Evolutionary conservation across 1,140 invertebrate species (phyloP).

Genomic region (Lepidotrigona ventralis): DNA sequence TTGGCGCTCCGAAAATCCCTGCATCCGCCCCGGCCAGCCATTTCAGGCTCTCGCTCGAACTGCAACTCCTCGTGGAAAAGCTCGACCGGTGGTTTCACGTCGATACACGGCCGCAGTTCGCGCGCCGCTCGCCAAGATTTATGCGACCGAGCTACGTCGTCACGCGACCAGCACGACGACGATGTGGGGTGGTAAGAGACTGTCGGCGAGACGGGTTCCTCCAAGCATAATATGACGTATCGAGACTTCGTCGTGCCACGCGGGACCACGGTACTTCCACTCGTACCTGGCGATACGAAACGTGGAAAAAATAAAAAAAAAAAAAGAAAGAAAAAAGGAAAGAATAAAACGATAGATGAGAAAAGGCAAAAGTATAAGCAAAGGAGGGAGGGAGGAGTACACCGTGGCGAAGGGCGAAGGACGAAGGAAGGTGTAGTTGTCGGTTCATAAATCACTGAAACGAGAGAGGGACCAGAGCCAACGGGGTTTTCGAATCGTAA

Average conservation of each 20-base stretch:
- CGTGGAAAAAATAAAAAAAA: conserved; percentile 35
- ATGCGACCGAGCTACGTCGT: conserved; percentile 43
- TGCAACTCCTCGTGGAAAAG: not conserved
- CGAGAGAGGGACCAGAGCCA: conserved; percentile 44
- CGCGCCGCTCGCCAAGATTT: conserved; percentile 46
- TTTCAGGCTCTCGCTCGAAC: not conserved
- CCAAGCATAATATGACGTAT: conserved; percentile 32
- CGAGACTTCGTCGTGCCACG: conserved; percentile 27
- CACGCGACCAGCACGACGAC: conserved; percentile 42
- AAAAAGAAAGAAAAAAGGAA: not conserved
- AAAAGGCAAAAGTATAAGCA: not conserved
- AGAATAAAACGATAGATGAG: not conserved
- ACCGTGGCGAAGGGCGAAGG: not conserved
- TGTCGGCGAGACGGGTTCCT: not conserved
- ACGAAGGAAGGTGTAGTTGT: conserved; percentile 10
- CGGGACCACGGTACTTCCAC: conserved; percentile 2
- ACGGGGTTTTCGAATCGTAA: conserved; percentile 63
- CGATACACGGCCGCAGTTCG: not conserved
- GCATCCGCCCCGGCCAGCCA: conserved; percentile 11
- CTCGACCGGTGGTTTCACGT: not conserved
- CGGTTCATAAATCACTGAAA: conserved; percentile 61
- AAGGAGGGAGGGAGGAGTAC: not conserved
- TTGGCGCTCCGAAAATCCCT: conserved; percentile 27
- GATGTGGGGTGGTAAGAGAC: no score
- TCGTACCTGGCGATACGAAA: conserved; percentile 35